Base-by-base conservation (phyloP, 2,113 vertebrate species). In the Tapirus terrestris region DNA sequence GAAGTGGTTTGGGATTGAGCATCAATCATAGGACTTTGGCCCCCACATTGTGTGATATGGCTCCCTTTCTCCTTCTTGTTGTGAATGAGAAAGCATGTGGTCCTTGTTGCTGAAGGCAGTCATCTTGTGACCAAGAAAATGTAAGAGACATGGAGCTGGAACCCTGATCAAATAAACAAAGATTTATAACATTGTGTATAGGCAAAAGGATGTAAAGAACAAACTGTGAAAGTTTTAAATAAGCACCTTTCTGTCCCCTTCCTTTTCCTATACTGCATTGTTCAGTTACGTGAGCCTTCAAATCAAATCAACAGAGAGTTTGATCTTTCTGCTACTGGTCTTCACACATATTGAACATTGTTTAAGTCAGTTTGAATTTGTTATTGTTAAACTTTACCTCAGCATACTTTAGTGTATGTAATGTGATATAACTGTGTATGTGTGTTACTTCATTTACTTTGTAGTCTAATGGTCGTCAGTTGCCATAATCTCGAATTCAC, bases 241-340 rank as follows among this genome's bases (percentile, higher is more conserved):
- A 93, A 65, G 58, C 16, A 23, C 33, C 33, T 48, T 48, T 51
- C 36, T 88, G n/a, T 16, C 51, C 43, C 51, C 45, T 87, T 72
- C 45, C 36, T 97, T 72, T 81, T 77, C 18, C 73, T 12, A 0
- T 67, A 70, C 48, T 83, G 6, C 31, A 72, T 73, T 79, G 25
- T 96, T 91, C 51, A 23, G 33, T 67, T 83, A 87, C 31, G 36
- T 63, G 53, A 97, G n/a, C 10, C 61, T 95, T 91, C 45, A 83
- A 72, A 77, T 87, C 29, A 96, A 77, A 43, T 82, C 53, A 79
- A 23, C 48, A n/a, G 14, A 51, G 36, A 93, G 31, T 91, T 60
- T 94, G 67, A 65, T 72, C 83, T 67, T 76, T 96, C 58, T 84
- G 29, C 61, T 83, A 73, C 45, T 89, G 31, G 58, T 43, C 17